A percentile compares a stretch with the other conserved stretches of the same genome.
phyloP scores from a whole-genome alignment of 2,113 vertebrate genomes.

The Geothlypis trichas region DNA sequence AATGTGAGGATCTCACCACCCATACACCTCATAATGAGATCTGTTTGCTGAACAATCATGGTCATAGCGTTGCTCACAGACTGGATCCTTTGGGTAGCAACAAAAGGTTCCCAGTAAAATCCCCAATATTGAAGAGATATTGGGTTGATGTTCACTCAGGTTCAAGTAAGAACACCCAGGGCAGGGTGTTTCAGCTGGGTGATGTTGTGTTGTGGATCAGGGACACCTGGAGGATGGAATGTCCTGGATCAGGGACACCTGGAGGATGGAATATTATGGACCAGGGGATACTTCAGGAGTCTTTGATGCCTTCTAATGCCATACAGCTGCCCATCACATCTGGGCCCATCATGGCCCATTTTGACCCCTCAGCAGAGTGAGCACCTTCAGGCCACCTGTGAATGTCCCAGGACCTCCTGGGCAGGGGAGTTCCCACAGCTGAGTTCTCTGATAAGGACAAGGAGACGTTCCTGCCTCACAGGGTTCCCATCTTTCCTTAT shows the following conservation, averaged over 20 bases:
- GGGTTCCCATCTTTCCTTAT: not conserved
- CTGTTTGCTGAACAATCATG: accelerated
- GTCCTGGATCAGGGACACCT: not conserved
- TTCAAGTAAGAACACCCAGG: not conserved
- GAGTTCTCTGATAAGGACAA: not conserved
- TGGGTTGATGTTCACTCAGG: no score
- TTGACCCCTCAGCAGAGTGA: not conserved
- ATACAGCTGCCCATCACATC: not conserved
- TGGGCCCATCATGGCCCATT: not conserved
- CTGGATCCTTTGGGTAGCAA: accelerated
- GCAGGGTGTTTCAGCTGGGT: accelerated
- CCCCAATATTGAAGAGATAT: accelerated
- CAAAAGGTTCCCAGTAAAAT: accelerated
- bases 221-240: no score
- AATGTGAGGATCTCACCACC: no score
- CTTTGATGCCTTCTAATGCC: accelerated
- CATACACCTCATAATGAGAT: accelerated
- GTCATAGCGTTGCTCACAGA: no score
- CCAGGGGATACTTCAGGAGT: not conserved
- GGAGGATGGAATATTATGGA: not conserved
- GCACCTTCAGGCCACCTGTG: accelerated
- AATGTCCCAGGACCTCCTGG: accelerated
- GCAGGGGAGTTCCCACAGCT: not conserved
- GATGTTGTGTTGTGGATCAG: not conserved
- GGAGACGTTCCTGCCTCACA: not conserved